Evolutionary conservation across 2,113 vertebrate genomes (phyloP).

Genomic region (Eurystomus gularis): DNA sequence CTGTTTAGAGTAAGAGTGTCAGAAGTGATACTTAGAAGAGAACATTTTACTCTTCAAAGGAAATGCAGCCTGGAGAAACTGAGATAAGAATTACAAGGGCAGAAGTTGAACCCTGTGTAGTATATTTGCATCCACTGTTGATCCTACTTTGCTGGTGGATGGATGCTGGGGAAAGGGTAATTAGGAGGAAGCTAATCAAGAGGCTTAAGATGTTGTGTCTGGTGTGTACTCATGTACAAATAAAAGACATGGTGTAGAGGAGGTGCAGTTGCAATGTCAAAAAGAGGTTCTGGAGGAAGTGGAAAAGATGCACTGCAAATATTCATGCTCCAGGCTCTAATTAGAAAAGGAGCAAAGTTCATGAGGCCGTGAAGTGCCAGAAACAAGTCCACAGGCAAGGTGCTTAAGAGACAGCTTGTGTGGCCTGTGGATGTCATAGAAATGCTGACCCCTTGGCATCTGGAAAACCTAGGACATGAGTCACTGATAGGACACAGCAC

Average conservation of each 20-base stretch:
- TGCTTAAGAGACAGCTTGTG: not conserved
- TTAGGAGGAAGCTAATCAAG: constrained; percentile 2
- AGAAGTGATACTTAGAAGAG: not conserved
- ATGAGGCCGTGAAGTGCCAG: not conserved
- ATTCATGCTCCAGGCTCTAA: not conserved
- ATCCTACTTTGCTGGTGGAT: not conserved
- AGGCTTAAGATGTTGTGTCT: not conserved
- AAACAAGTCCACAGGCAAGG: not conserved
- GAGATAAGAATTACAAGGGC: not conserved
- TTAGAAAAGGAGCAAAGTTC: not conserved
- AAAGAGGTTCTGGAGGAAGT: not conserved
- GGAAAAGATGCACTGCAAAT: not conserved
- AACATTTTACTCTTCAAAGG: not conserved
- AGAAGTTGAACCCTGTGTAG: not conserved
- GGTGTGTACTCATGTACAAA: not conserved
- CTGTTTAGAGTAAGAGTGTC: not conserved
- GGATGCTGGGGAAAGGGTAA: not conserved
- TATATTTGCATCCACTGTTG: not conserved
- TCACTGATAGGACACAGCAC: not conserved
- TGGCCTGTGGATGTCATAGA: not conserved
- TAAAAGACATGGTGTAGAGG: not conserved
- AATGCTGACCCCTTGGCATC: not conserved
- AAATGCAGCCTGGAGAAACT: not conserved
- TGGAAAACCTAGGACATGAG: not conserved
- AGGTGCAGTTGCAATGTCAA: not conserved